phyloP scores from a whole-genome alignment of 2,888 invertebrate genomes.

The Microctonus brassicae region DNA sequence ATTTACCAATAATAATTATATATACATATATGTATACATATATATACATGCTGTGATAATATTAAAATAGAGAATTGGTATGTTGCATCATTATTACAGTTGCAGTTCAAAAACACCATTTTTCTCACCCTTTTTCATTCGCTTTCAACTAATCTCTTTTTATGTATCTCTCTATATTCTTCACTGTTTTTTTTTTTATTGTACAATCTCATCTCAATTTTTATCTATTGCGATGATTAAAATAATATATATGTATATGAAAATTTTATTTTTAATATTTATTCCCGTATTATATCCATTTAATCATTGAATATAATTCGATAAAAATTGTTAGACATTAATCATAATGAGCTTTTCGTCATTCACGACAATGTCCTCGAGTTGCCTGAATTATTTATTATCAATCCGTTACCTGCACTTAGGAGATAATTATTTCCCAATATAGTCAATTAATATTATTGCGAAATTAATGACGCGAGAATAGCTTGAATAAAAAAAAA shows the following conservation, averaged over 20 bases:
- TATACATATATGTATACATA: neutral
- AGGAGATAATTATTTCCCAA: neutral
- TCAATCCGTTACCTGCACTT: neutral
- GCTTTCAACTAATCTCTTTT: neutral
- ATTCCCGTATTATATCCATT: neutral
- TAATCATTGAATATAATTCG: slow-evolving; percentile 53
- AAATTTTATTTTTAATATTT: neutral
- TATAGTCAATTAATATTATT: neutral
- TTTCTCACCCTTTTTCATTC: neutral
- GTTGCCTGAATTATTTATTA: neutral
- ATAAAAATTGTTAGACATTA: slow-evolving; percentile 53
- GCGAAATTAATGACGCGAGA: neutral
- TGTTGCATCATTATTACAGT: slow-evolving; percentile 23
- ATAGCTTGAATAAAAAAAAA: neutral
- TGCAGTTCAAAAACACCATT: neutral
- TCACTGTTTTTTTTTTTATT: neutral
- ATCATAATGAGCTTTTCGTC: slow-evolving; percentile 9
- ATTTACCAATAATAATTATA: neutral
- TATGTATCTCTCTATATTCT: neutral
- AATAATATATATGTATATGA: neutral
- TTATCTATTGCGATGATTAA: neutral
- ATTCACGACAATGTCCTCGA: neutral
- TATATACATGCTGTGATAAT: neutral
- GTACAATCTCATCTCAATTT: neutral
- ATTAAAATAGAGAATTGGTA: neutral